Base-by-base conservation (phyloP, 2,113 vertebrate species). In the Erinaceus europaeus region DNA sequence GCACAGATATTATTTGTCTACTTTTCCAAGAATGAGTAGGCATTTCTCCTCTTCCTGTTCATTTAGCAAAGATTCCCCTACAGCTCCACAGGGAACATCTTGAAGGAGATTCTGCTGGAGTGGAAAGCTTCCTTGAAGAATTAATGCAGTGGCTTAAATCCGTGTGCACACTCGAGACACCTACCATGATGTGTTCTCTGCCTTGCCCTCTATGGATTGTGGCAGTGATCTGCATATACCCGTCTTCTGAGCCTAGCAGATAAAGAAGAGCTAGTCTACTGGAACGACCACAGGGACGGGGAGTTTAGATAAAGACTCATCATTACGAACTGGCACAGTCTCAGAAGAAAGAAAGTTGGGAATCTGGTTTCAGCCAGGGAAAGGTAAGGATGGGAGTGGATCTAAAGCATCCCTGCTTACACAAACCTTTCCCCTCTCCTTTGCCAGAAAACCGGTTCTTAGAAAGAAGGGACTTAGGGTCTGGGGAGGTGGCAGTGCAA, bases 91-190 rank as follows among this genome's bases (percentile, higher is more conserved):
- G 5, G 48, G 23, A n/a, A 44, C 3, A 48, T 65, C 84, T 53
- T n/a, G 32, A 73, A 71, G 75, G 61, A 88, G 62, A 86, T 50
- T 57, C 73, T 64, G 9, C 34, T 38, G 50, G 34, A 53, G 76
- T 64, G 34, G 79, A 67, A 67, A 57, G 29, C 64, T 15, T 2
- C 6, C 20, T 29, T 38, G 53, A 82, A 79, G 79, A 85, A 81
- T 88, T 79, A 64, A 84, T 89, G 78, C 38, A 40, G 25, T 38
- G 73, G 76, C 57, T 82, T 67, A 74, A 86, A 82, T 87, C 25
- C 62, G 52, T 52, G 44, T 69, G 14, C 46, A 77, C 52, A 52
- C 46, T 55, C 82, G n/a, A n/a, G n/a, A n/a, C 38, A 9, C 52
- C n/a, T 2, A 25, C 23, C 76, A 59, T 2, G 9, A 52, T 69